Evolutionary conservation across 1,140 invertebrate genomes (phyloP), one percentile per base, ranked within the genome.

Genomic region (Drosophila saltans): DNA sequence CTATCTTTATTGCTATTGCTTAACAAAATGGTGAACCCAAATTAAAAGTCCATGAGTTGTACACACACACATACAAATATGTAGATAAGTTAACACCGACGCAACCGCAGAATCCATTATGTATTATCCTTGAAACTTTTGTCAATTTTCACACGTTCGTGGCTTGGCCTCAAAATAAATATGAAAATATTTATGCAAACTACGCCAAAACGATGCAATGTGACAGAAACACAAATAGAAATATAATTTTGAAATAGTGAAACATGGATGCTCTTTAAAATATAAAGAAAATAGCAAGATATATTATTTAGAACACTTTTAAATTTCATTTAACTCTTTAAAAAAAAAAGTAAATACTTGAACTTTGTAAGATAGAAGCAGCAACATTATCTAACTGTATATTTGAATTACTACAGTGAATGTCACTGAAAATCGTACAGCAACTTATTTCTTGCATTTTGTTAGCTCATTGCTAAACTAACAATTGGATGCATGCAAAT

Each of bases 11-110:
- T 36, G 3, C 45, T 4, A 52, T 52, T 52, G 21, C 21, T 24
- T 24, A 57, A 78, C 75, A 66, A 78, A 78, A 78, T 78, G 75
- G 57, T 48, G 67, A 78, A 62, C 74, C 75, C 75, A 77, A 77
- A 77, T 77, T 77, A 77, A 39, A 77, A 77, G 60, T 43, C 41
- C 69, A 77, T 76, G 76, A 16, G 62, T 68, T 72, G 39, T 41
- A 68, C 43, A 45, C 61, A 75, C 26, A 43, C 6, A 43, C 3
- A 57, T 58, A 62, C 33, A 36, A 1, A 39, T 39, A 26, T n/a
- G 63, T 56, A 40, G 16, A 16, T 45, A 77, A 66, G 71, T 65
- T 36, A 33, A 48, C 16, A 48, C 16, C 45, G 11, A 7, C 45
- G 10, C 21, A 52, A 52, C 45, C 45, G 24, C 45, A 26, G 24